These are phyloP conservation scores for Oophaga pumilio DNA, from an alignment of 2,113 vertebrate species.

Conservation along the genomic window DNA sequence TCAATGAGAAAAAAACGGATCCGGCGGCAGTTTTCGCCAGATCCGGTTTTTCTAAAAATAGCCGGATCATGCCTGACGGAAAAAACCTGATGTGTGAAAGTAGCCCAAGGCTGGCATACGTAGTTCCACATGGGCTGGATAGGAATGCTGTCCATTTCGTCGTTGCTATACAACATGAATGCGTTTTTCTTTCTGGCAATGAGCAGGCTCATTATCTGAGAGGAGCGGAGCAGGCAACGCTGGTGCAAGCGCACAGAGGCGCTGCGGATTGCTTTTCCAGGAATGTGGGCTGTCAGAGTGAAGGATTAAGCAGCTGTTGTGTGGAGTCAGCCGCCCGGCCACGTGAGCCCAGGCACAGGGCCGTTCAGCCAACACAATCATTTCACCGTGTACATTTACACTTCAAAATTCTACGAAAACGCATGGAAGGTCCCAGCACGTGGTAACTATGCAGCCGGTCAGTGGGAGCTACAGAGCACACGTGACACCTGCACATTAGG, in stretches of 20 bases:
- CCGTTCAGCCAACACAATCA: constrained; percentile 61
- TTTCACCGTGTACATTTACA: constrained; percentile 32
- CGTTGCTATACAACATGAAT: neutral
- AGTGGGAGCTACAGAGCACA: too few relatives aligned
- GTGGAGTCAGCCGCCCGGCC: constrained; percentile 63
- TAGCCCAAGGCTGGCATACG: neutral
- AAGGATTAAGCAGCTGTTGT: constrained; percentile 62
- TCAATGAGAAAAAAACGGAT: too few relatives aligned
- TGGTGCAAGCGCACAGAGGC: neutral
- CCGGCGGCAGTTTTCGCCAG: too few relatives aligned
- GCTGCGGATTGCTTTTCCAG: constrained; percentile 52
- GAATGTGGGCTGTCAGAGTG: constrained; percentile 60
- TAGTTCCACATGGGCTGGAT: neutral
- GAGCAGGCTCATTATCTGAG: neutral
- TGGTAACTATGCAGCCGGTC: too few relatives aligned
- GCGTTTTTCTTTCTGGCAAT: constrained; percentile 8
- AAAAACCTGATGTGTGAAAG: too few relatives aligned
- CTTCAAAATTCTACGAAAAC: neutral
- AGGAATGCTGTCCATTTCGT: neutral
- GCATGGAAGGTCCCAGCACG: neutral
- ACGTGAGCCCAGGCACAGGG: constrained; percentile 59
- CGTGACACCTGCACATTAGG: too few relatives aligned
- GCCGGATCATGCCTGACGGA: too few relatives aligned
- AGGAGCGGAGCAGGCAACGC: too few relatives aligned
- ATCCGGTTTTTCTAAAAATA: too few relatives aligned